Evolutionary conservation across 1,140 invertebrate genomes (phyloP), one percentile per base, ranked within the genome.

Genomic region (Oryzaephilus surinamensis): DNA sequence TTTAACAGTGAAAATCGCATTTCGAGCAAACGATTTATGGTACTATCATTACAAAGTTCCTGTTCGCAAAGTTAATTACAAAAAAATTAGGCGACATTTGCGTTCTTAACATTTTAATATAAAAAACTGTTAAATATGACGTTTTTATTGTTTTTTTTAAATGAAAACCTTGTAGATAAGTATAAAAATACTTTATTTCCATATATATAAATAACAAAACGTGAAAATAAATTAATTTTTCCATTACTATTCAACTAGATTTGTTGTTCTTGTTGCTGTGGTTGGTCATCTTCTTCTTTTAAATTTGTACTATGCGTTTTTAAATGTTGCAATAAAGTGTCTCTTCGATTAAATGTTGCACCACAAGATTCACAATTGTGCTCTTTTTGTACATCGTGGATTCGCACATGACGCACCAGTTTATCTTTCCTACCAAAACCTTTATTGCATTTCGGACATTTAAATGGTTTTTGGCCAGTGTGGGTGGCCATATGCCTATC

Each of bases 361-460:
- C 37, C 35, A 38, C 54, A 58, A 2, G 52, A 40, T n/a, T 32
- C 23, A 37, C 52, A 54, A n/a, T 34, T 46, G 32, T 48, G 48
- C 31, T 51, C 43, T 32, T 45, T 45, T 19, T 50, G 54, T 6
- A 52, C 69, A 35, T 73, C 72, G 45, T 74, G 73, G 44, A 71
- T 74, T 36, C 71, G 51, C 52, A 73, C 70, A 58, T 80, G 77
- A 12, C 76, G 65, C 12, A 75, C 68, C 38, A 80, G 54, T 55
- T 79, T 78, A 47, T 80, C 76, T 44, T 76, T 76, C 11, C 71
- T 66, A 16, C 68, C 74, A 48, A 80, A 80, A 37, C 70, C 68
- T 47, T 76, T 75, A 36, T 70, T 66, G 58, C 77, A 80, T 32
- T 69, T 65, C 32, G 58, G 65, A 52, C 77, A 80, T 19, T 69